These are phyloP conservation scores for Zaprionus inermis DNA, from an alignment of 1,140 invertebrate genomes.

Conservation along the genomic window DNA sequence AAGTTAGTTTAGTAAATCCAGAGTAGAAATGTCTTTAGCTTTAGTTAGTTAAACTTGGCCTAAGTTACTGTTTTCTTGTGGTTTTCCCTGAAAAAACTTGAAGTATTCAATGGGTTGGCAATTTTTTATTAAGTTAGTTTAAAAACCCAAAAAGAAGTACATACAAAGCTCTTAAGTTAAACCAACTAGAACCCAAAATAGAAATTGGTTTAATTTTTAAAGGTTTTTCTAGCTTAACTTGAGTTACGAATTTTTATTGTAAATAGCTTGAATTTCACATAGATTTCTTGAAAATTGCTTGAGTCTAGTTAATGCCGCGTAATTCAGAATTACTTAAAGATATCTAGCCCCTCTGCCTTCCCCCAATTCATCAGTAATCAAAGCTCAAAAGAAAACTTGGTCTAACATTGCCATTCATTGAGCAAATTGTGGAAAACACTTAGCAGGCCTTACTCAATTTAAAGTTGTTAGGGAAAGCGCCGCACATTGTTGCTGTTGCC, in stretches of 20 bases:
- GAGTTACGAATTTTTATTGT: background rate
- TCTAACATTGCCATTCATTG: conserved; percentile 2
- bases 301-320: background rate
- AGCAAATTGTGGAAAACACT: conserved; percentile 1
- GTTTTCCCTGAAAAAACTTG: too few relatives aligned
- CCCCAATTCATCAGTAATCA: background rate
- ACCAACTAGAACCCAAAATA: too few relatives aligned
- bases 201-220: too few relatives aligned
- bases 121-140: too few relatives aligned
- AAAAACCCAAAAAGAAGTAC: too few relatives aligned
- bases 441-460: background rate
- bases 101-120: too few relatives aligned
- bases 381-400: background rate
- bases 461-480: background rate
- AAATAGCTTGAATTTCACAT: background rate
- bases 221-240: too few relatives aligned
- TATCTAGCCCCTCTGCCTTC: background rate
- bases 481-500: background rate
- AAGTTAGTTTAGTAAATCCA: too few relatives aligned
- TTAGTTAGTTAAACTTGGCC: too few relatives aligned
- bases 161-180: too few relatives aligned
- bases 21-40: too few relatives aligned
- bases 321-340: background rate
- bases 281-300: background rate
- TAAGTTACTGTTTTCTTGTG: too few relatives aligned